Evolutionary conservation across 2,888 invertebrate species (phyloP).

Genomic region (Neoaliturus tenellus): DNA sequence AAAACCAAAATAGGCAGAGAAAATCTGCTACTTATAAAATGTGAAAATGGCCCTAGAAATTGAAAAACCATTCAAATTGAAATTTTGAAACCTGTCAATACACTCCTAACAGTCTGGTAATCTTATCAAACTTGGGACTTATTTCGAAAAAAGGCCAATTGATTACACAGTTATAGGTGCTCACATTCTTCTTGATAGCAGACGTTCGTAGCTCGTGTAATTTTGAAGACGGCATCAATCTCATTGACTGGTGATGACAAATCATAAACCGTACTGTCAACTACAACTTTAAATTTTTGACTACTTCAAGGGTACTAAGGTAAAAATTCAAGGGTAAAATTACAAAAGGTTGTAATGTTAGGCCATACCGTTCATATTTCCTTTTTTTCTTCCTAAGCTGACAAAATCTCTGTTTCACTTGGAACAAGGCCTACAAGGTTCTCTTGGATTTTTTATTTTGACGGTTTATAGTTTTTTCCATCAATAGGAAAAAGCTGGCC

Average conservation of each 20-base stretch:
- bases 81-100: not conserved
- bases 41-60: no score
- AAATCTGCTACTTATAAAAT: no score
- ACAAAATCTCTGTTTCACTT: not conserved
- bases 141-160: not conserved
- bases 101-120: not conserved
- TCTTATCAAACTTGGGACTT: not conserved
- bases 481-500: no score
- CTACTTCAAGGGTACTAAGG: not conserved
- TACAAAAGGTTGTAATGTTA: not conserved
- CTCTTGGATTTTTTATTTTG: not conserved
- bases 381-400: not conserved
- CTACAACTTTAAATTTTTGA: not conserved
- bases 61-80: no score
- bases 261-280: not conserved
- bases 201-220: not conserved
- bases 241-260: not conserved
- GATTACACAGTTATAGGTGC: not conserved
- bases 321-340: no score
- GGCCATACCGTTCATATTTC: not conserved
- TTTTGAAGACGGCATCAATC: no score
- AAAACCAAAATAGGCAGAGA: no score
- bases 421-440: not conserved
- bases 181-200: not conserved
- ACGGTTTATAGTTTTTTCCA: not conserved